Base-by-base conservation (phyloP, 2,888 invertebrate species). In the Caenorhabditis sulstoni region DNA sequence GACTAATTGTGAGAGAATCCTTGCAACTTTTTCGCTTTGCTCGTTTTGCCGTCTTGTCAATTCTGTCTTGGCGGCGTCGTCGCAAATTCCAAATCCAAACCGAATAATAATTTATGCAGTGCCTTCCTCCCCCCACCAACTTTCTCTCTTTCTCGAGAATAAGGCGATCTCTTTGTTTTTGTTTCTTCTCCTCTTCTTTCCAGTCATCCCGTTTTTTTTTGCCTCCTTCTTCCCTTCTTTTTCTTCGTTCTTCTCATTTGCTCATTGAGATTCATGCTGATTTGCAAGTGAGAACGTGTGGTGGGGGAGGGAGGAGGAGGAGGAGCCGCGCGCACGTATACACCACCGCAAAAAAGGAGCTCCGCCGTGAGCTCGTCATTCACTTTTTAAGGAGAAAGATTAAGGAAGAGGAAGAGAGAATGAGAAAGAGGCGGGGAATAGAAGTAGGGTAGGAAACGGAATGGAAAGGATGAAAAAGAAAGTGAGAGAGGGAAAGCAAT, bases 241-340 rank as follows among this genome's bases (percentile, higher is more conserved):
- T 66, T 57, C 45, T 29, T 58, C 57, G 47, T 66, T 57, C 45
- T 29, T 58, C 37, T 58, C 58, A 22, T 50, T 67, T 16, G 37
- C 55, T 50, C 50, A 55, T 67, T 58, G 53, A 65, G 45, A 65
- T 65, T 65, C 65, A 65, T 55, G 65, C 23, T 65, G 65, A 65
- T 65, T 65, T 65, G 53, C 65, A 65, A 65, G 65, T 65, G 65
- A 65, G 65, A 65, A 55, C 65, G 53, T 45, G 16, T 5, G 9
- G 39, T 20, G n/a, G n/a, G n/a, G n/a, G n/a, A n/a, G n/a, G n/a
- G 41, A 23, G 41, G 29, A 44, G 29, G 52, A 64, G 23, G 14
- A 29, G 29, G 29, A 29, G 29, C 29, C 29, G 29, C 29, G 7
- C 52, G 52, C 23, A 52, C 52, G 52, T 7, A 18, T 11, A 49